Base-by-base conservation (phyloP, 2,888 invertebrate species). In the Argyra leucocephala region DNA sequence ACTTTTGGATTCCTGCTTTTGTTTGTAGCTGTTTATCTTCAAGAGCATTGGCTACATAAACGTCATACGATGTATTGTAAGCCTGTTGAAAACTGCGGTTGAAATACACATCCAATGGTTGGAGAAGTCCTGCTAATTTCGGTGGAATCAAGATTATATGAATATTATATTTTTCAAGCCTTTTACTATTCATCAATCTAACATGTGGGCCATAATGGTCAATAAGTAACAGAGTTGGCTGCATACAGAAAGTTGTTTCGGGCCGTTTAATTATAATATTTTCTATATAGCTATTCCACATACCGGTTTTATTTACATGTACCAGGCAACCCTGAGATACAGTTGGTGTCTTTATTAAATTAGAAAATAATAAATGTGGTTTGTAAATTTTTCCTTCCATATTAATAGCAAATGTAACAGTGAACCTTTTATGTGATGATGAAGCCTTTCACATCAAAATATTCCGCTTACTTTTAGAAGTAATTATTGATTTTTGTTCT, bases 371-470 rank as follows among this genome's bases (percentile, higher is more conserved):
- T 37, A 62, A 37, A 37, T 62, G 62, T 62, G 62, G 62, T 37
- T 36, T 18, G 22, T 37, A 62, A 36, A 48, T 62, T 63, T 63
- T 63, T 57, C 57, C 62, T 48, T 36, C 62, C 48, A 63, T 63
- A 21, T 57, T 63, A 21, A 63, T 63, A 57, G 57, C 24, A 24
- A 63, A 63, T 63, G 63, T 63, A 57, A 63, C 63, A 15, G 63
- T 63, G 57, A n/a, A 63, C 24, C 63, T 57, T 57, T 63, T 57
- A 57, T 63, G 63, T 24, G 57, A 63, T 57, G 63, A 63, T 63
- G 63, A 63, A 57, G 63, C 63, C 15, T 63, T 63, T 15, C 63
- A 57, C 57, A 63, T 24, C 21, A 63, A 57, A 57, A 63, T 57
- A 24, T 63, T 63, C 18, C 57, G 57, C 26, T 24, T 57, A 26